Conservation (phyloP, 1,140 invertebrate genomes). For the Glossosoma conforme region DNA sequence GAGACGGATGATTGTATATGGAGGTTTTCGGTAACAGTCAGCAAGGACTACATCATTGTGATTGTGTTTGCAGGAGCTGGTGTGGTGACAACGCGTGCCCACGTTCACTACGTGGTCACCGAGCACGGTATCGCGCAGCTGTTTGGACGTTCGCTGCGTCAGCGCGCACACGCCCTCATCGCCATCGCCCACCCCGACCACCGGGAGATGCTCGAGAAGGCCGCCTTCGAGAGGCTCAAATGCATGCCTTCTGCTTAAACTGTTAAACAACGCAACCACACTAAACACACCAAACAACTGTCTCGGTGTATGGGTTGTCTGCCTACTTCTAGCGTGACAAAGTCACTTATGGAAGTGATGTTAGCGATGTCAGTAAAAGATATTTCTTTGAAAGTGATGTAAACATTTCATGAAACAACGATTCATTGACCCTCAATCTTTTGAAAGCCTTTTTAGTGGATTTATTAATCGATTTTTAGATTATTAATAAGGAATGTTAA, state of each 20-base stretch:
- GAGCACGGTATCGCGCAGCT: conserved; percentile 87
- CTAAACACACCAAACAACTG: no score
- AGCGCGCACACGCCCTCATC: conserved; percentile 86
- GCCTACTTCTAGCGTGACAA: no score
- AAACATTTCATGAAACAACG: no score
- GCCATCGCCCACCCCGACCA: conserved; percentile 88
- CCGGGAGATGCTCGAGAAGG: conserved; percentile 79
- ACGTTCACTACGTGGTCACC: conserved; percentile 91
- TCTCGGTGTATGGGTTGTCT: no score
- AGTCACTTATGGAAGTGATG: no score
- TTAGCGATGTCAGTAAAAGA: no score
- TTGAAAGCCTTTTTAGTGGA: no score
- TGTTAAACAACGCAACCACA: no score
- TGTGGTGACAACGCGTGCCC: conserved; percentile 87
- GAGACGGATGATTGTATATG: not conserved
- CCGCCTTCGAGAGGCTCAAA: conserved; percentile 82
- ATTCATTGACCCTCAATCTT: no score
- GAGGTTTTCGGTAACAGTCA: not conserved
- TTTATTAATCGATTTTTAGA: no score
- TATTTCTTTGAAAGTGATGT: no score
- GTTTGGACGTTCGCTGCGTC: conserved; percentile 84
- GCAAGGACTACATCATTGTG: not conserved
- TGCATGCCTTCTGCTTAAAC: conserved; percentile 61
- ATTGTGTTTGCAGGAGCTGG: conserved; percentile 67
- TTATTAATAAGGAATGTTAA: no score